Base-by-base conservation (phyloP, 2,888 invertebrate genomes). In the Cotesia congregata region DNA sequence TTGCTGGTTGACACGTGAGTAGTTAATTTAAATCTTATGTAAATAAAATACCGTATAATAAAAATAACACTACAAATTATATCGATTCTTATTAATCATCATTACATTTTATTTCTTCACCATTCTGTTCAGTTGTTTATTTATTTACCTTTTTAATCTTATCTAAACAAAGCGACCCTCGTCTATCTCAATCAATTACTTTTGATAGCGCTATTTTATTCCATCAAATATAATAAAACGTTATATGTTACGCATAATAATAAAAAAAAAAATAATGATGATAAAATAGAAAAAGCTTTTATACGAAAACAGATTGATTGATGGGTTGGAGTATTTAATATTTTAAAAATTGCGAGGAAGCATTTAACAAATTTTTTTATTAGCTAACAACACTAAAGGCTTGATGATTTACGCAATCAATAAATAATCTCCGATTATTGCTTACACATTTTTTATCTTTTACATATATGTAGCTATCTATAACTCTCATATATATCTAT, bases 1-100 rank as follows among this genome's bases (percentile, higher is more conserved):
- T 91, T 93, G 71, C 90, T 93, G 68, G 91, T 91, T 85, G 92
- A 92, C 88, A 91, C 90, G 92, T 92, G 87, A 50, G 50, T 86
- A 90, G 88, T 6, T 67, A n/a, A 50, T 88, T 6, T 67, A n/a
- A 50, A 6, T 9, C 59, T 59, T 39, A 20, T 30, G 30, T 30
- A 30, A 30, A 30, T 30, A 30, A 30, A 30, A 30, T 30, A 3
- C 30, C 30, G 3, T 30, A 30, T 3, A 30, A 30, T 30, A 30
- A 30, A 30, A 30, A 30, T 30, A 30, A 30, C 30, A 30, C 30
- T 3, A 3, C 3, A 30, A 30, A 30, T 30, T 30, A 30, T 30
- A 30, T 59, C 20, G 15, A 69, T 41, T 9, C 60, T 40, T 9
- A 39, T 77, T 38, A 6, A 39, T 50, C 61, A 50, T 70, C 50